Base-by-base conservation (phyloP, 2,113 vertebrate genomes). In the Platycercus adscitus region DNA sequence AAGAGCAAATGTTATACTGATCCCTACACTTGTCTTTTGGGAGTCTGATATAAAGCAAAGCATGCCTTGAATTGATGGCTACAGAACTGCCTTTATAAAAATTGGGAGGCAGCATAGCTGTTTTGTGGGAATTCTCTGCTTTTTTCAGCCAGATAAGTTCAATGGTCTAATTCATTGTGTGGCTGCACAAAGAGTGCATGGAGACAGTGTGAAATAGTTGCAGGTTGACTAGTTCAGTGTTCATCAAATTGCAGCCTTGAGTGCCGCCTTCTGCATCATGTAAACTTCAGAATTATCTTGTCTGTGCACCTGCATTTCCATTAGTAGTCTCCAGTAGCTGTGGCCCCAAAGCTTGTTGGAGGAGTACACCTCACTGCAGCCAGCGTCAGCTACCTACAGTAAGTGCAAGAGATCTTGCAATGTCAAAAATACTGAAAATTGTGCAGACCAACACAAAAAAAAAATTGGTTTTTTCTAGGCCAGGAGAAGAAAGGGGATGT, bases 321-420 rank as follows among this genome's bases (percentile, higher is more conserved):
- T 39, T 24, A 23, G 33, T 25, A 49, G 31, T 13, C 31, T 47
- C 24, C 47, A 39, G 47, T 9, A 65, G 63, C 44, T 37, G 37
- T 24, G 28, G 37, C 65, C 46, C n/a, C 28, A 44, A 6, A 43
- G 56, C 6, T 4, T 29, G 31, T 3, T 43, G 66, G 21, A 73
- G 71, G 21, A 73, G 41, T 24, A 43, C n/a, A 9, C 6, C 41
- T 31, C 31, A 6, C 43, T 35, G 55, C 52, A 37, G 41, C 26
- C 47, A 24, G 1, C 23, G 3, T 1, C 24, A 19, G 39, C 66
- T 35, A 5, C 1, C 7, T 35, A 0, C 10, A 18, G 26, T 18
- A 60, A 53, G n/a, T 17, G 14, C 18, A 49, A 4, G 7, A 71
- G 35, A 18, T 91, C 47, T 58, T 71, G 52, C 17, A n/a, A 3